Conservation (phyloP, 1,140 invertebrate species). For the Zaprionus nigranus region DNA sequence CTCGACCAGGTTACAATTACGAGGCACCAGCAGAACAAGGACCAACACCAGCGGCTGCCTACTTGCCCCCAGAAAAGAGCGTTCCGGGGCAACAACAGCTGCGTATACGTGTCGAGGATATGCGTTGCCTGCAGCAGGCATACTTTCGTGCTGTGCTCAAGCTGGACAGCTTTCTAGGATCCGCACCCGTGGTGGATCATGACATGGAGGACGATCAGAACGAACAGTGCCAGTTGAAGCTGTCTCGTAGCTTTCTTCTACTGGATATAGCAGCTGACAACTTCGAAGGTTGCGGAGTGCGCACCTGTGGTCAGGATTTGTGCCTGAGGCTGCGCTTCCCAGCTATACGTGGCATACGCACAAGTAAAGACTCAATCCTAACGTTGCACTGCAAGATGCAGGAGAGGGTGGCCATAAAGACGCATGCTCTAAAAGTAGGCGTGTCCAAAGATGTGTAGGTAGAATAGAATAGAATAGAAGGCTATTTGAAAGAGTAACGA, state of each 20-base stretch:
- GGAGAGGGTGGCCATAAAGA: slow-evolving; percentile 86
- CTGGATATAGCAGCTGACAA: slow-evolving; percentile 68
- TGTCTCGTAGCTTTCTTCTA: slow-evolving; percentile 61
- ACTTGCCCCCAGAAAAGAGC: slow-evolving; percentile 55
- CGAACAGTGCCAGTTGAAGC: slow-evolving; percentile 69
- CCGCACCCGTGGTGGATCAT: slow-evolving; percentile 68
- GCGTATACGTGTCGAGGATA: slow-evolving; percentile 70
- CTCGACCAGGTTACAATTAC: slow-evolving; percentile 65
- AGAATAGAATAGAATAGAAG: background rate
- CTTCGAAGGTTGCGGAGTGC: slow-evolving; percentile 84
- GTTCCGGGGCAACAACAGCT: slow-evolving; percentile 51
- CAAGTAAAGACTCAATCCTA: slow-evolving; percentile 87
- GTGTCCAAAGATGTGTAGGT: slow-evolving; percentile 84
- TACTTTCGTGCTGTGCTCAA: slow-evolving; percentile 76
- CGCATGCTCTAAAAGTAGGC: slow-evolving; percentile 85
- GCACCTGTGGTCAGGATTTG: slow-evolving; percentile 82
- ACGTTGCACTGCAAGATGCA: slow-evolving; percentile 88
- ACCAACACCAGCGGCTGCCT: slow-evolving; percentile 66
- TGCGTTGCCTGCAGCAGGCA: slow-evolving; percentile 72
- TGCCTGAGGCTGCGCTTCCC: slow-evolving; percentile 88
- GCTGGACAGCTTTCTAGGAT: slow-evolving; percentile 74
- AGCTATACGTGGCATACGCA: slow-evolving; percentile 86
- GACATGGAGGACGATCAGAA: slow-evolving; percentile 58
- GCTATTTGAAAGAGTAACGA: background rate
- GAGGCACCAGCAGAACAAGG: slow-evolving; percentile 52